Evolutionary conservation across 2,888 invertebrate species (phyloP).

Genomic region (Latrodectus hesperus): DNA sequence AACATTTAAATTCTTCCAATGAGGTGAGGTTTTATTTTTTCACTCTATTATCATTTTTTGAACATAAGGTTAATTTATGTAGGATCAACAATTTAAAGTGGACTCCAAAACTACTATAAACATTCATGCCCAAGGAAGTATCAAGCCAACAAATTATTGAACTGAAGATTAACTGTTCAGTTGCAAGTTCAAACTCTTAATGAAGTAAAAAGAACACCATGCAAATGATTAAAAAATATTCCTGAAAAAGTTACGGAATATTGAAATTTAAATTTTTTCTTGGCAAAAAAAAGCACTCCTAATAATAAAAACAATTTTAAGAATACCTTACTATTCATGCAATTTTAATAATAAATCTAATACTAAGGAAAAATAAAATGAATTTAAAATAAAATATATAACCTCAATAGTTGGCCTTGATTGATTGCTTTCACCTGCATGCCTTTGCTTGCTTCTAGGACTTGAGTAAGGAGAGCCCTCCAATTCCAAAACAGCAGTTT

Average conservation of each 20-base stretch:
- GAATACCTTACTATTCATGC: not conserved
- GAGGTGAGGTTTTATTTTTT: no score
- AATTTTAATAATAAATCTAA: constrained; percentile 14
- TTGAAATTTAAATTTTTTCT: no score
- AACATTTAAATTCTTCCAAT: no score
- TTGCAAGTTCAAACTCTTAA: no score
- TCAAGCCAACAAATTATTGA: no score
- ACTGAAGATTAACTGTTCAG: no score
- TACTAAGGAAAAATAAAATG: constrained; percentile 8
- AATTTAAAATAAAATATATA: constrained; percentile 37
- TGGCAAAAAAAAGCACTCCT: no score
- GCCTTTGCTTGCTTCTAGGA: constrained; percentile 37
- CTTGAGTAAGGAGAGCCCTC: constrained; percentile 55
- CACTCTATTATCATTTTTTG: no score
- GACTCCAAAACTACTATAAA: no score
- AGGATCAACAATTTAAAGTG: no score
- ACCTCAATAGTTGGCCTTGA: constrained; percentile 40
- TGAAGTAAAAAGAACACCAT: not conserved
- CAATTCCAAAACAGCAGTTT: constrained; percentile 59
- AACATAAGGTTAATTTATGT: no score
- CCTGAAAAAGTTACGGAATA: not conserved
- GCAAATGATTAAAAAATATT: not conserved
- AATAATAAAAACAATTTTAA: not conserved
- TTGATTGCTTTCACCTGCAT: constrained; percentile 8
- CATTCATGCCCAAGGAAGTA: no score